Conservation (phyloP, 2,888 invertebrate genomes). For the Notodonta ziczac region DNA sequence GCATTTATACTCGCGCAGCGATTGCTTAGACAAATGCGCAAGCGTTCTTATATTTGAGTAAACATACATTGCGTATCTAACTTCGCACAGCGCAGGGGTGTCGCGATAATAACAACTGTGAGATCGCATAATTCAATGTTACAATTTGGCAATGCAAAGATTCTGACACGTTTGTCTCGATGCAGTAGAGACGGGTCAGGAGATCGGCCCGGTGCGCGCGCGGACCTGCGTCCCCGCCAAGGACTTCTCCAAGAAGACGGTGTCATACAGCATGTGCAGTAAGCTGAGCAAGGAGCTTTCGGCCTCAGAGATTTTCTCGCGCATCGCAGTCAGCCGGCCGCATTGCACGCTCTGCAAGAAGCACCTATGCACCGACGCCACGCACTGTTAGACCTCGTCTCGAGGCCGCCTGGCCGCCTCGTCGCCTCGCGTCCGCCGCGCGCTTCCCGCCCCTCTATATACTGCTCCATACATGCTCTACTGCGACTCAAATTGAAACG, state of each 20-base stretch:
- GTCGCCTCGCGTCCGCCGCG: not conserved
- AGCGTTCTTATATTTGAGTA: not conserved
- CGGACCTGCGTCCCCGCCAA: slow-evolving; percentile 78
- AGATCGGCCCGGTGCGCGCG: slow-evolving; percentile 78
- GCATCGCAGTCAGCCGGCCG: slow-evolving; percentile 70
- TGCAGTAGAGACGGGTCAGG: slow-evolving; percentile 75
- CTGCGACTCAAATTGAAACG: not conserved
- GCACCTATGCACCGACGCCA: slow-evolving; percentile 71
- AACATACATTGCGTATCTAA: not conserved
- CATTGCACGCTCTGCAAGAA: slow-evolving; percentile 76
- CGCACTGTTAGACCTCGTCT: slow-evolving; percentile 56
- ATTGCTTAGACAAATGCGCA: not conserved
- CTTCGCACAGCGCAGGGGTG: not conserved
- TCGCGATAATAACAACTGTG: not conserved
- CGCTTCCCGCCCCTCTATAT: not conserved
- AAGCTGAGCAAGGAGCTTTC: slow-evolving; percentile 77
- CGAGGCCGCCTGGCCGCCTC: not conserved
- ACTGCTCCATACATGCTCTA: no score
- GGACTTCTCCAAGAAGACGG: slow-evolving; percentile 77
- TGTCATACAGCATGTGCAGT: slow-evolving; percentile 76
- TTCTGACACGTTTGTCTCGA: not conserved
- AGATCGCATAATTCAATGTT: not conserved
- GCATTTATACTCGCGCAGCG: not conserved
- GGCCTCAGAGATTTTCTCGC: slow-evolving; percentile 76
- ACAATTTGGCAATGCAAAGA: not conserved